Conservation (phyloP, 2,888 invertebrate species). For the Lasioglossum pauxillum region DNA sequence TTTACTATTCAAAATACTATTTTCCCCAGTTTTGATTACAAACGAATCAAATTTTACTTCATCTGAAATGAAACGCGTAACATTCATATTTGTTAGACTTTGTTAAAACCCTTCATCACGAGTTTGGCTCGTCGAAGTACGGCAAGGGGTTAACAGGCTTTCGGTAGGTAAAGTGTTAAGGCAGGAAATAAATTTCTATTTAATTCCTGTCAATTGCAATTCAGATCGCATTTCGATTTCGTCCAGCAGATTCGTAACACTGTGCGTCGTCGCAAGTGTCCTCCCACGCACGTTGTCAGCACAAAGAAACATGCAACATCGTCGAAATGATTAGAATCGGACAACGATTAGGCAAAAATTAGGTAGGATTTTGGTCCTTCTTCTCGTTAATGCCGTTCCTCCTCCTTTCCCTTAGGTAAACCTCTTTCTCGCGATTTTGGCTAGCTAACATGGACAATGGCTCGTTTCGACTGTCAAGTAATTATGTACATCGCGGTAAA, state of each 20-base stretch:
- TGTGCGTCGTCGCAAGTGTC: neutral
- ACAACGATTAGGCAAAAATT: neutral
- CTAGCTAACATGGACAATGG: conserved; percentile 6
- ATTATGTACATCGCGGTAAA: neutral
- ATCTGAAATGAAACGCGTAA: too few species aligned
- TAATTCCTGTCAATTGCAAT: too few species aligned
- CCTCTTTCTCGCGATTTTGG: neutral
- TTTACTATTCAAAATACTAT: too few species aligned
- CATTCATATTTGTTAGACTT: too few species aligned
- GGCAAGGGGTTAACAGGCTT: too few species aligned
- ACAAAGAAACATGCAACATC: neutral
- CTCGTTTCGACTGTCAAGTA: neutral
- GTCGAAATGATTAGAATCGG: conserved; percentile 2
- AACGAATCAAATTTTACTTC: too few species aligned
- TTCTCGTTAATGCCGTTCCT: neutral
- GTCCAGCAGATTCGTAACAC: neutral
- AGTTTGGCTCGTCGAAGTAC: too few species aligned
- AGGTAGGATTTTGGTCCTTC: neutral
- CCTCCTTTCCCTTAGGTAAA: neutral
- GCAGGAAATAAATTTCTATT: too few species aligned
- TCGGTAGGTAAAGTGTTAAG: too few species aligned
- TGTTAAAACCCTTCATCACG: too few species aligned
- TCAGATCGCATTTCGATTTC: neutral
- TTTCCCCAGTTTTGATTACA: too few species aligned
- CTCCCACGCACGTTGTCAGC: neutral